Evolutionary conservation across 2,888 invertebrate genomes (phyloP).

Genomic region (Arenicola marina): DNA sequence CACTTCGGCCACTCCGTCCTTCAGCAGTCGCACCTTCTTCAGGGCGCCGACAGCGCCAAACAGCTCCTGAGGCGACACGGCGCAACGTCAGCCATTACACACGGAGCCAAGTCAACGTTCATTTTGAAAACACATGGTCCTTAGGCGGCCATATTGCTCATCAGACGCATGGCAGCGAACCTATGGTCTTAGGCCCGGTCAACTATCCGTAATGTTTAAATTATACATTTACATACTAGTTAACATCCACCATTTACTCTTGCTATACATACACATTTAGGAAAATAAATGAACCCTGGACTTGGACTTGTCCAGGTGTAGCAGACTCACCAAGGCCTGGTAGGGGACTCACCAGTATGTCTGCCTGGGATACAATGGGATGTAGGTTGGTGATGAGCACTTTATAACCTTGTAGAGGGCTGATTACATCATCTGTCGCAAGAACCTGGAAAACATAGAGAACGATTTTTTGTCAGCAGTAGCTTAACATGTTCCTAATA

Average conservation of each 20-base stretch:
- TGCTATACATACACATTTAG: too few relatives aligned
- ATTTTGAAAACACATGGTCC: not conserved
- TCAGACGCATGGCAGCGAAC: not conserved
- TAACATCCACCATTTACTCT: too few relatives aligned
- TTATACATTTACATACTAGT: too few relatives aligned
- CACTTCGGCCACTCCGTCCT: conserved; percentile 88
- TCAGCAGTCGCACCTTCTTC: conserved; percentile 79
- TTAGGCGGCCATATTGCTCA: too few relatives aligned
- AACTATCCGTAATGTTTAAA: too few relatives aligned
- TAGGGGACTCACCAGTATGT: conserved; percentile 75
- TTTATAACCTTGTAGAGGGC: conserved; percentile 70
- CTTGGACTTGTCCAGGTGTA: not conserved
- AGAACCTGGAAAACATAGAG: too few relatives aligned
- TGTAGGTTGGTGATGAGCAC: conserved; percentile 91
- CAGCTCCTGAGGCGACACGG: conserved; percentile 75
- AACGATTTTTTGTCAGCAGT: too few relatives aligned
- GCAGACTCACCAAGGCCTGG: not conserved
- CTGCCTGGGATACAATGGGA: conserved; percentile 82
- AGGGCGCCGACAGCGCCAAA: conserved; percentile 92
- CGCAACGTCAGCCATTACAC: not conserved
- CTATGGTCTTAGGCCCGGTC: not conserved
- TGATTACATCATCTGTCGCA: conserved; percentile 45
- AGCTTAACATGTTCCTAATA: too few relatives aligned
- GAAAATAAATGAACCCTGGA: too few relatives aligned
- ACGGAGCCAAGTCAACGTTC: not conserved